A percentile compares a stretch with the other conserved stretches of the same genome.
Evolutionary conservation across 2,888 invertebrate genomes (phyloP).

Genomic region (Ariolimax columbianus): DNA sequence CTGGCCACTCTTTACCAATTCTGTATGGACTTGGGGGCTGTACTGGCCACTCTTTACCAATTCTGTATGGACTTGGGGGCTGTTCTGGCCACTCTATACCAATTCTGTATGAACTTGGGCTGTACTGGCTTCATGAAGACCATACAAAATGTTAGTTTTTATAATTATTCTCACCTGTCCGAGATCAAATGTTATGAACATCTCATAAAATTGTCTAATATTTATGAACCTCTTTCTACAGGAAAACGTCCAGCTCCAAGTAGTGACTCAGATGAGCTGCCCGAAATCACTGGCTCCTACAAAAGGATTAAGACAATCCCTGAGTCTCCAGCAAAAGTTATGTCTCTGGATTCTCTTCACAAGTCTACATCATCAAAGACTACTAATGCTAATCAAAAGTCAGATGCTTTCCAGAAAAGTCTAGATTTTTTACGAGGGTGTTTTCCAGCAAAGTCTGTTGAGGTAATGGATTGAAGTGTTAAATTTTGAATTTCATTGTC

Average conservation of each 20-base stretch:
- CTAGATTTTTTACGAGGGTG: constrained; percentile 63
- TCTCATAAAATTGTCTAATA: background rate
- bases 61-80: no score
- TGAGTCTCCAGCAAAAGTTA: constrained; percentile 23
- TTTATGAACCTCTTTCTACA: background rate
- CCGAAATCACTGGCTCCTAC: constrained; percentile 30
- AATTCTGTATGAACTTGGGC: no score
- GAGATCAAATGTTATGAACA: background rate
- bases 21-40: no score
- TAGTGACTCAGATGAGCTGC: constrained; percentile 31
- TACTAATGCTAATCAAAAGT: constrained; percentile 9
- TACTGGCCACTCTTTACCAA: no score
- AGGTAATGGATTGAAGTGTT: constrained; percentile 56
- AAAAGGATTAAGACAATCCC: constrained; percentile 45
- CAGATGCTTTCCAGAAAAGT: constrained; percentile 56
- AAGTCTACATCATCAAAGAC: constrained; percentile 17
- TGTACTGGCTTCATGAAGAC: no score
- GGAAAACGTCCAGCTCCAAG: constrained; percentile 40
- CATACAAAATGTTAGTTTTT: background rate
- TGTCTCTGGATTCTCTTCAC: constrained; percentile 20
- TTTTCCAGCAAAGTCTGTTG: constrained; percentile 59
- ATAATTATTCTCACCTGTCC: background rate
- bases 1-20: no score
- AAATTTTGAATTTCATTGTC: no score
- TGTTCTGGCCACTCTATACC: no score